A percentile compares a stretch with the other conserved stretches of the same genome.
These are phyloP conservation scores for Troides oblongomaculatus DNA, from an alignment of 2,888 invertebrate species.

Conservation along the genomic window DNA sequence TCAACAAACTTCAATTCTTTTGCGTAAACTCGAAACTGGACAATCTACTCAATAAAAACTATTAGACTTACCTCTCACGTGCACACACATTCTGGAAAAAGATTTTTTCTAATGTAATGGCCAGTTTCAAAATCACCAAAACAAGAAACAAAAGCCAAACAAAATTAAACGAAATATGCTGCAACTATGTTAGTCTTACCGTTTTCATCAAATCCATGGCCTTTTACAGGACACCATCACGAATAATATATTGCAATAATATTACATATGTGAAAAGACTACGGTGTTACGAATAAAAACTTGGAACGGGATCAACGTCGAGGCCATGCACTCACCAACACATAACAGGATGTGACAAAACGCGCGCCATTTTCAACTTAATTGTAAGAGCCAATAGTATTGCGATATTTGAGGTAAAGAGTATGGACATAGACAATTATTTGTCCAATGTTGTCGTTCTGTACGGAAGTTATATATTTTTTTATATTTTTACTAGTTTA, in stretches of 20 bases:
- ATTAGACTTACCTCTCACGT: conserved; percentile 78
- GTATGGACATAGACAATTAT: conserved; percentile 37
- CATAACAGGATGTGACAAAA: conserved; percentile 78
- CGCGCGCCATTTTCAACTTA: conserved; percentile 67
- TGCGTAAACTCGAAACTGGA: conserved; percentile 62
- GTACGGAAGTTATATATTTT: conserved; percentile 40
- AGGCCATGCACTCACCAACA: conserved; percentile 72
- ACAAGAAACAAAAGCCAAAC: conserved; percentile 81
- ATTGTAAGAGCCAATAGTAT: conserved; percentile 52
- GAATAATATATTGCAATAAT: conserved; percentile 66
- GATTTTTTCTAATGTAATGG: conserved; percentile 81
- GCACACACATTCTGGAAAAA: conserved; percentile 79
- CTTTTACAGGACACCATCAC: conserved; percentile 79
- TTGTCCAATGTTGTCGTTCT: conserved; percentile 41
- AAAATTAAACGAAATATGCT: conserved; percentile 58
- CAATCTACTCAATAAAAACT: conserved; percentile 63
- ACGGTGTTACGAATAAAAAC: conserved; percentile 60
- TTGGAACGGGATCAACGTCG: conserved; percentile 70
- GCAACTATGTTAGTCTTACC: conserved; percentile 67
- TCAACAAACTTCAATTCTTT: conserved; percentile 63
- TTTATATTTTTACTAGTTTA: background rate
- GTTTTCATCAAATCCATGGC: conserved; percentile 82
- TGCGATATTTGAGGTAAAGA: conserved; percentile 43
- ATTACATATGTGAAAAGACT: conserved; percentile 60
- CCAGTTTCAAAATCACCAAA: conserved; percentile 80